phyloP scores from a whole-genome alignment of 2,113 vertebrate species.

The Barnardius zonarius region DNA sequence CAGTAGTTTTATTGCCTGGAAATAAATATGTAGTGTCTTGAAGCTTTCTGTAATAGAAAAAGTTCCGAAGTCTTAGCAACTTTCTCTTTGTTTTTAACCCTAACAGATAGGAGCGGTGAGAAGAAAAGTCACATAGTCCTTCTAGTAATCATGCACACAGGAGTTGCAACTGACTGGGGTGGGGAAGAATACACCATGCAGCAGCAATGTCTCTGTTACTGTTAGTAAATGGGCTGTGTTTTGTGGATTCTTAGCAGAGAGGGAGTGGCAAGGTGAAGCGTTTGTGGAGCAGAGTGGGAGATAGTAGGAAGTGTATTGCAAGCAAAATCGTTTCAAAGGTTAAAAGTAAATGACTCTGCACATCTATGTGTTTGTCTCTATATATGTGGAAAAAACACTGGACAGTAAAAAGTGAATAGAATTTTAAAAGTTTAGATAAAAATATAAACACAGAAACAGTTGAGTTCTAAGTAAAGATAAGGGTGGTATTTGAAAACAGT shows the following conservation, averaged over 20 bases:
- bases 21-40: neutral
- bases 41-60: neutral
- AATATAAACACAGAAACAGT: neutral
- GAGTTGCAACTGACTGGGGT: neutral
- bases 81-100: neutral
- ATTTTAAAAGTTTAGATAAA: neutral
- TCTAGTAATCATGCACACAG: neutral
- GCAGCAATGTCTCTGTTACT: neutral
- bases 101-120: neutral
- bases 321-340: neutral
- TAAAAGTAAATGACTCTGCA: neutral
- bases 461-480: neutral
- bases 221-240: neutral
- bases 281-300: neutral
- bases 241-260: neutral
- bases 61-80: neutral
- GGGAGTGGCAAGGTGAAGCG: neutral
- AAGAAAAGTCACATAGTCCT: neutral
- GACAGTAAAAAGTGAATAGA: neutral
- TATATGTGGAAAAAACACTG: neutral
- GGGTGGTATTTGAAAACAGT: neutral
- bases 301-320: neutral
- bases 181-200: neutral
- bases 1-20: neutral
- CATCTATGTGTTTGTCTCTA: accelerated